Percentiles rank a stretch among this genome's conserved stretches.
Evolutionary conservation across 2,797 vertebrate species (phyloP).

Genomic region (Hafferia zeledoni): DNA sequence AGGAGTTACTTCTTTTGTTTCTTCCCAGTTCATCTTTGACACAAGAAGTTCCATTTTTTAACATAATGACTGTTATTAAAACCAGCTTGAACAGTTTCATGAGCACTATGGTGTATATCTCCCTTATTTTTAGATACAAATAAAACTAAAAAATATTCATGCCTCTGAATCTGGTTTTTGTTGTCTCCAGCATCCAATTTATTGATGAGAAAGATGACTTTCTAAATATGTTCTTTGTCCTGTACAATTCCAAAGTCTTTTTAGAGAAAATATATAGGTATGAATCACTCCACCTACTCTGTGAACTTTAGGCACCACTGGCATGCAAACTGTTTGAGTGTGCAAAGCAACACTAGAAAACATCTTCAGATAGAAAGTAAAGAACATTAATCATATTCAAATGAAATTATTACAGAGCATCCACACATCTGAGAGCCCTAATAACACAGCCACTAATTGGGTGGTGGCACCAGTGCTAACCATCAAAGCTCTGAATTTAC

Average conservation of each 20-base stretch:
- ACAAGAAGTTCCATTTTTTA: slow-evolving; percentile 68
- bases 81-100: slow-evolving; percentile 63
- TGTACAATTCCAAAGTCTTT: slow-evolving; percentile 12
- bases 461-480: slow-evolving; percentile 16
- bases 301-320: not conserved
- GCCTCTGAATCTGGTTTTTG: slow-evolving; percentile 22
- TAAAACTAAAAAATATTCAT: slow-evolving; percentile 33
- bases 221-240: slow-evolving; percentile 32
- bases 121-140: slow-evolving; percentile 64
- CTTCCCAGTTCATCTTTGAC: slow-evolving; percentile 66
- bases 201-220: slow-evolving; percentile 46
- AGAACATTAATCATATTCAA: not conserved
- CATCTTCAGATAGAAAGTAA: not conserved
- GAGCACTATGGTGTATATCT: slow-evolving; percentile 8
- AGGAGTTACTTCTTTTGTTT: slow-evolving; percentile 66
- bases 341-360: not conserved
- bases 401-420: not conserved
- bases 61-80: slow-evolving; percentile 71
- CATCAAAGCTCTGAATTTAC: slow-evolving; percentile 54
- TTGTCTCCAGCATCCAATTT: slow-evolving; percentile 38
- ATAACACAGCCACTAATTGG: not conserved
- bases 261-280: not conserved
- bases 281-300: not conserved
- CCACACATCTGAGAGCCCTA: not conserved
- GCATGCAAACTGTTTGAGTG: not conserved